Conservation (phyloP, 1,140 invertebrate species). For the Hesperophylax magnus region DNA sequence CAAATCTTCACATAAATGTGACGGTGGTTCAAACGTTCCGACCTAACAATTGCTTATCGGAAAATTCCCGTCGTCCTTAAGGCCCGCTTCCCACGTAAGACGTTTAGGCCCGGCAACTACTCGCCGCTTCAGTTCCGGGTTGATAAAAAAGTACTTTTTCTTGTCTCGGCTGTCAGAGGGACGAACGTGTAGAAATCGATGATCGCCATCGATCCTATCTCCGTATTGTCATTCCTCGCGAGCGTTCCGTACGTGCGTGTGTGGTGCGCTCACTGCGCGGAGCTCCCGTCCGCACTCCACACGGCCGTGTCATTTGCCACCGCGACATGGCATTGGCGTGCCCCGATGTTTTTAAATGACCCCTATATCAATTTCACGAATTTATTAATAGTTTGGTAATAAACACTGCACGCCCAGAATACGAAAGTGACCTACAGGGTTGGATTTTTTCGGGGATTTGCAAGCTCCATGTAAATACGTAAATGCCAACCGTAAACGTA, state of each 20-base stretch:
- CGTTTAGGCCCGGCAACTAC: no score
- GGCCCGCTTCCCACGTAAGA: neutral
- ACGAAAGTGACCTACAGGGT: slow-evolving; percentile 44
- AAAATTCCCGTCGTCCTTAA: neutral
- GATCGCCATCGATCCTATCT: slow-evolving; percentile 20
- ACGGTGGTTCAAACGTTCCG: no score
- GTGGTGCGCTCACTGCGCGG: neutral
- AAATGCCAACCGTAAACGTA: no score
- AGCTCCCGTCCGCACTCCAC: neutral
- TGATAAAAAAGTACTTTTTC: neutral
- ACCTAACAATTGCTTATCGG: no score
- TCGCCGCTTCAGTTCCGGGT: slow-evolving; percentile 15
- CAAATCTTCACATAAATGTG: no score
- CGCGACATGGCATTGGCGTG: slow-evolving; percentile 38
- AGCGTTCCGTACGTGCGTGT: neutral
- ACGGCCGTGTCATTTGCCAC: slow-evolving; percentile 30
- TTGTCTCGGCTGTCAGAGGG: slow-evolving; percentile 17
- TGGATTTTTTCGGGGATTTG: slow-evolving; percentile 28
- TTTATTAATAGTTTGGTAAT: slow-evolving; percentile 56
- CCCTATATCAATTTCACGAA: slow-evolving; percentile 55
- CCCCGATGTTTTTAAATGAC: slow-evolving; percentile 55
- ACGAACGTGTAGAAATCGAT: slow-evolving; percentile 33
- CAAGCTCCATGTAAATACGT: neutral
- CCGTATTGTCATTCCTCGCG: slow-evolving; percentile 8
- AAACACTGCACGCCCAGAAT: slow-evolving; percentile 47